A percentile compares a stretch with the other conserved stretches of the same genome.
phyloP scores from a whole-genome alignment of 2,797 vertebrate genomes.

The Esox lucius region DNA sequence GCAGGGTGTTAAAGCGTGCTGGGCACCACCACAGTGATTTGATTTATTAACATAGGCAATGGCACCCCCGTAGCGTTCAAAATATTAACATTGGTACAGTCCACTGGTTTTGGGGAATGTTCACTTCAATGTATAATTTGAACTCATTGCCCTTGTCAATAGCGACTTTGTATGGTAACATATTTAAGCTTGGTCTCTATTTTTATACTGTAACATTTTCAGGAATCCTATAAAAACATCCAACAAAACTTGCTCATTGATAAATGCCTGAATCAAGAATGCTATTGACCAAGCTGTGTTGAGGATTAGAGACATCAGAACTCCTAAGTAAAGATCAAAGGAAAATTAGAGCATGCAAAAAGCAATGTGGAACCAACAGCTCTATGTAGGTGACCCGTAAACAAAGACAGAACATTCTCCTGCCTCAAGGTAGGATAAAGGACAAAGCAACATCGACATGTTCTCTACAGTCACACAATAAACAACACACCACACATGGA shows the following conservation, averaged over 20 bases:
- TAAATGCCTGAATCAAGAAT: background rate
- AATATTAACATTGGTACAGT: background rate
- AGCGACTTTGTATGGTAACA: background rate
- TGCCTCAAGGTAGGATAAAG: slow-evolving; percentile 65
- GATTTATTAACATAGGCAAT: background rate
- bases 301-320: slow-evolving; percentile 28
- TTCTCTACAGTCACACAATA: background rate
- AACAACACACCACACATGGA: background rate
- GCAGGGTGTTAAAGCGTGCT: background rate
- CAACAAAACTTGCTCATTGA: background rate
- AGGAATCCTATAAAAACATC: background rate
- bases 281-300: slow-evolving; percentile 18
- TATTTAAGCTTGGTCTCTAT: background rate
- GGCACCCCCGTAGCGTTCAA: background rate
- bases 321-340: slow-evolving; percentile 54
- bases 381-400: slow-evolving; percentile 74
- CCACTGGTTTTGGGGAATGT: background rate
- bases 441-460: slow-evolving; percentile 44
- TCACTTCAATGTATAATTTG: background rate
- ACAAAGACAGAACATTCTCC: slow-evolving; percentile 57
- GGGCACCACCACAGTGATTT: background rate
- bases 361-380: slow-evolving; percentile 32
- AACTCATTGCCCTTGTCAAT: background rate
- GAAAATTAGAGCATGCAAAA: slow-evolving; percentile 51
- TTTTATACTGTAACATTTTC: background rate